Percentiles rank a stretch among this genome's conserved stretches.
phyloP scores from a whole-genome alignment of 2,888 invertebrate genomes.

The Theristus sp. region DNA sequence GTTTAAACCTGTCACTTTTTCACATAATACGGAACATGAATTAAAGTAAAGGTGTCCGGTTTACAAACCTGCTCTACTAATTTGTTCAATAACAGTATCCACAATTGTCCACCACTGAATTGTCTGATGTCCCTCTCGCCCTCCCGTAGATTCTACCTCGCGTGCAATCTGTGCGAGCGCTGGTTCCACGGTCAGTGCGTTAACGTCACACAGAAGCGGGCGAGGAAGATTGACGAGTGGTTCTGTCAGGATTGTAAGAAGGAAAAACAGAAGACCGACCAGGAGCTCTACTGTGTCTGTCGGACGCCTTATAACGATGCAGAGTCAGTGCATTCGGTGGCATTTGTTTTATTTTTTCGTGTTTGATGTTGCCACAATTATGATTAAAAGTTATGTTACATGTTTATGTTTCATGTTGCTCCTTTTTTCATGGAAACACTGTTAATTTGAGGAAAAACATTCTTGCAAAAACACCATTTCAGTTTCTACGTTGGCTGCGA shows the following conservation, averaged over 20 bases:
- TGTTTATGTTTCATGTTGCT: not conserved
- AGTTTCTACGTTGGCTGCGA: constrained; percentile 98
- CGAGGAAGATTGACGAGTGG: constrained; percentile 63
- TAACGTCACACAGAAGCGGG: constrained; percentile 72
- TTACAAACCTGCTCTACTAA: not conserved
- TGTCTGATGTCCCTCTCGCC: no score
- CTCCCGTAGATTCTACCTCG: constrained; percentile 67
- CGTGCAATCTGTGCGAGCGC: constrained; percentile 87
- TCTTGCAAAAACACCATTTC: constrained; percentile 28
- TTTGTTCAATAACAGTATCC: not conserved
- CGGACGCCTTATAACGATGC: constrained; percentile 89
- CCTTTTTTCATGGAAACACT: no score
- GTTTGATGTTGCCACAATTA: not conserved
- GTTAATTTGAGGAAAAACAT: no score
- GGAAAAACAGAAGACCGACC: constrained; percentile 47
- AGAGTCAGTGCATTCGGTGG: constrained; percentile 43
- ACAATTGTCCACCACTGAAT: no score
- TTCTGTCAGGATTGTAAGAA: constrained; percentile 35
- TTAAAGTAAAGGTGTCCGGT: not conserved
- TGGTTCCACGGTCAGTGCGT: constrained; percentile 98
- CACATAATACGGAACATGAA: not conserved
- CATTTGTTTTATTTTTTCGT: constrained; percentile 26
- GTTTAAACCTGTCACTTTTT: no score
- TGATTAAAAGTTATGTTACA: not conserved
- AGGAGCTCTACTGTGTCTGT: constrained; percentile 86